Conservation (phyloP, 2,888 invertebrate genomes). For the Drosophila formosana region DNA sequence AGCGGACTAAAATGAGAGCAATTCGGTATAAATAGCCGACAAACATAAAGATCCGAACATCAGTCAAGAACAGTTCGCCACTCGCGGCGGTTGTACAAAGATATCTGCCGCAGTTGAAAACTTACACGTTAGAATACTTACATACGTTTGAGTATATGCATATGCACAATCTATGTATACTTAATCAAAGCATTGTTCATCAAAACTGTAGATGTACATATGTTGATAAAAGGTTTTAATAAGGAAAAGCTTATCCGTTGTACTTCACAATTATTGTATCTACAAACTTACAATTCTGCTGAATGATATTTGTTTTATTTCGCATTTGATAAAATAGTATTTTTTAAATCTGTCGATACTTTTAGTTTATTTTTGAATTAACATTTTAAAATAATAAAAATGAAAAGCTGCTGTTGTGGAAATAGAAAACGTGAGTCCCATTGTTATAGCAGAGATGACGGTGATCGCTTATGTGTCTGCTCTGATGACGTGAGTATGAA, state of each 20-base stretch:
- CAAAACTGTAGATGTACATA: no score
- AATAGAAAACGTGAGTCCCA: slow-evolving; percentile 41
- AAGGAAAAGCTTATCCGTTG: slow-evolving; percentile 1
- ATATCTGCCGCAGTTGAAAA: slow-evolving; percentile 1
- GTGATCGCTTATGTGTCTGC: slow-evolving; percentile 20
- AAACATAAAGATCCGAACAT: slow-evolving; percentile 33
- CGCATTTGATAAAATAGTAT: not conserved
- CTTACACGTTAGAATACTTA: not conserved
- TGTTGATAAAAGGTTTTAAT: not conserved
- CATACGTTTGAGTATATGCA: not conserved
- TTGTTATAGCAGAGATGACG: slow-evolving; percentile 26
- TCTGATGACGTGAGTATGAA: slow-evolving; percentile 50
- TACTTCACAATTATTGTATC: slow-evolving; percentile 1
- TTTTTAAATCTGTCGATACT: not conserved
- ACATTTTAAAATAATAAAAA: slow-evolving; percentile 12
- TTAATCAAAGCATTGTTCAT: not conserved
- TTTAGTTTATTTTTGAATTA: slow-evolving; percentile 5
- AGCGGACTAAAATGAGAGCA: slow-evolving; percentile 16
- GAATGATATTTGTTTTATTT: not conserved
- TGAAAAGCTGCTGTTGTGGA: slow-evolving; percentile 55
- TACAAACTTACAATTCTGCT: not conserved
- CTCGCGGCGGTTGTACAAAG: slow-evolving; percentile 42
- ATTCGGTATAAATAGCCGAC: slow-evolving; percentile 1
- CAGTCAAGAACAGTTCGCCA: slow-evolving; percentile 51
- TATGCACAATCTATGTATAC: not conserved